These are phyloP conservation scores for Copidosoma floridanum DNA, from an alignment of 1,140 invertebrate genomes.

Conservation along the genomic window DNA sequence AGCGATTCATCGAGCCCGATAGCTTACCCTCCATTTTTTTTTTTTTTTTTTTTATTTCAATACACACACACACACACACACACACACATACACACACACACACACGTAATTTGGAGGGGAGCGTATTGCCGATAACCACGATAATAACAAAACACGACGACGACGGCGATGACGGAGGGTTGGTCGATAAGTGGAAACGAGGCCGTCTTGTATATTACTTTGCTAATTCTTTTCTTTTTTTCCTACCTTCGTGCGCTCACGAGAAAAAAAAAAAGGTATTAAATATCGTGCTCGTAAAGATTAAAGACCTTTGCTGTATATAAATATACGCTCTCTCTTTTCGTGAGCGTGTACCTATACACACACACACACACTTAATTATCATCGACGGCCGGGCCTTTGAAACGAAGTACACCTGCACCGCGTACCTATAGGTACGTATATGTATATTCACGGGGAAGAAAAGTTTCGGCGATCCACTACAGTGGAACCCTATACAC, in stretches of 20 bases:
- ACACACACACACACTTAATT: too few relatives aligned
- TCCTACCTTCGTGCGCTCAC: constrained; percentile 14
- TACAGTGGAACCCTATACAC: too few relatives aligned
- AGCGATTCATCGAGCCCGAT: background rate
- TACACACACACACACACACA: background rate
- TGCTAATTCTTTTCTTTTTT: constrained; percentile 26
- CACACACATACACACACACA: background rate
- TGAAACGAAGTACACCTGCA: too few relatives aligned
- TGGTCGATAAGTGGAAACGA: constrained; percentile 26
- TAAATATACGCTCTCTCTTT: background rate
- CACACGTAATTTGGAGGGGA: too few relatives aligned
- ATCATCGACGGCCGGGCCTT: too few relatives aligned
- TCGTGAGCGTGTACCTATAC: background rate
- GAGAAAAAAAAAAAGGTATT: too few relatives aligned
- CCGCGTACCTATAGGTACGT: too few relatives aligned
- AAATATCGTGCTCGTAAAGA: constrained; percentile 21
- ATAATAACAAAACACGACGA: constrained; percentile 24
- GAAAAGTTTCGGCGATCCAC: too few relatives aligned
- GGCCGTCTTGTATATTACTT: constrained; percentile 25
- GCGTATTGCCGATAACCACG: constrained; percentile 21
- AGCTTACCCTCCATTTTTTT: constrained; percentile 4
- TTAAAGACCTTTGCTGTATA: constrained; percentile 2
- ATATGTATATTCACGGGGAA: too few relatives aligned
- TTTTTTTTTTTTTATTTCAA: background rate
- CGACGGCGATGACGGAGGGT: background rate